Conservation (phyloP, 1,140 invertebrate genomes). For the Drosophila erecta region DNA sequence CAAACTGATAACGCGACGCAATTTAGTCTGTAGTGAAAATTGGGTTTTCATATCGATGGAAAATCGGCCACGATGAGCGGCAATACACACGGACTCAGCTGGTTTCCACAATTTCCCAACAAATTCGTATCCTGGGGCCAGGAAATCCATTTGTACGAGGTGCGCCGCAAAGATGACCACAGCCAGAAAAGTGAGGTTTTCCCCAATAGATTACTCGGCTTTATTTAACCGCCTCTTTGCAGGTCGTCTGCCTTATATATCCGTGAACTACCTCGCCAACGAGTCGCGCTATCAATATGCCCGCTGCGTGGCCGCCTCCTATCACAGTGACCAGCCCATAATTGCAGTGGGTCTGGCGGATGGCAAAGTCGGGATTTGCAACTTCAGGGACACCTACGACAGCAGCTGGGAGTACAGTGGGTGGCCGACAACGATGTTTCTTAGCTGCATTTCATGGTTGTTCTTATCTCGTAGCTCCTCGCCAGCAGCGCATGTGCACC, state of each 20-base stretch:
- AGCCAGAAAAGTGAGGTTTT: slow-evolving; percentile 47
- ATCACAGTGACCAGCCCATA: slow-evolving; percentile 87
- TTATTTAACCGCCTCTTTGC: background rate
- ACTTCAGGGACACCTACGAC: slow-evolving; percentile 89
- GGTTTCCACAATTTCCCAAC: slow-evolving; percentile 91
- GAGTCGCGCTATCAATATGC: slow-evolving; percentile 82
- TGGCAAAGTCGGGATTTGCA: slow-evolving; percentile 93
- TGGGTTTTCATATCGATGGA: slow-evolving; percentile 33
- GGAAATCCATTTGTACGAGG: slow-evolving; percentile 93
- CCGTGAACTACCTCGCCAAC: slow-evolving; percentile 72
- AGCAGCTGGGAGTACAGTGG: slow-evolving; percentile 81
- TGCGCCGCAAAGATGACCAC: slow-evolving; percentile 85
- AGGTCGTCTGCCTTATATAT: slow-evolving; percentile 72
- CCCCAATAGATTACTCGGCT: background rate
- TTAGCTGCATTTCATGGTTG: background rate
- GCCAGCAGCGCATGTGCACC: slow-evolving; percentile 93
- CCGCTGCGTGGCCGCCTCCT: slow-evolving; percentile 78
- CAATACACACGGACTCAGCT: slow-evolving; percentile 89
- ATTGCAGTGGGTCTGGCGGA: slow-evolving; percentile 94
- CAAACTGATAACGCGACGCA: slow-evolving; percentile 76
- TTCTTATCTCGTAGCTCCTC: slow-evolving; percentile 87
- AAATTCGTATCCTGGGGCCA: slow-evolving; percentile 95
- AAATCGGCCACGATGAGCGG: slow-evolving; percentile 67
- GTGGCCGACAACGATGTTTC: background rate
- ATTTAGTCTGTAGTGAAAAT: slow-evolving; percentile 39